phyloP scores from a whole-genome alignment of 2,113 vertebrate species.

The Panthera tigris region DNA sequence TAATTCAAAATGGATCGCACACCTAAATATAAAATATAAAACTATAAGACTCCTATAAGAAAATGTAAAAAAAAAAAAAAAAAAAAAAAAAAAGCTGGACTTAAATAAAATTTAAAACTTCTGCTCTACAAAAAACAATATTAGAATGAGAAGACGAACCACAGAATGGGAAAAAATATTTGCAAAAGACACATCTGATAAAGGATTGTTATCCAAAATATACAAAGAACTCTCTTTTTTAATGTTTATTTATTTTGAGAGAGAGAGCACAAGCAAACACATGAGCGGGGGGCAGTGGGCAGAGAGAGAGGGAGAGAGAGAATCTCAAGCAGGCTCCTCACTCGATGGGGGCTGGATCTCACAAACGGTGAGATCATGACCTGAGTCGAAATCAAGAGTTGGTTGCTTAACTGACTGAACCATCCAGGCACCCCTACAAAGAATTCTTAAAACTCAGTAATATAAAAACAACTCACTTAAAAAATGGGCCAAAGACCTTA shows the following conservation, averaged over 20 bases:
- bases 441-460: background rate
- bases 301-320: too few species aligned
- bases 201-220: background rate
- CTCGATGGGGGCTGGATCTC: too few species aligned
- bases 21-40: background rate
- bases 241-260: too few species aligned
- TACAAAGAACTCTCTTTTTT: background rate
- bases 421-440: background rate
- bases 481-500: background rate
- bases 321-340: too few species aligned
- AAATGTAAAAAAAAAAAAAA: background rate
- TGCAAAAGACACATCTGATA: background rate
- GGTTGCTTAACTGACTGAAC: too few species aligned
- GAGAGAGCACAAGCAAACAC: too few species aligned
- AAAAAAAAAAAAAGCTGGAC: background rate
- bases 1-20: background rate
- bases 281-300: too few species aligned
- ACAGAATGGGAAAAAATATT: background rate
- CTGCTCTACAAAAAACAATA: background rate
- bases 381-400: too few species aligned
- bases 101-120: background rate
- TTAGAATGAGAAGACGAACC: background rate
- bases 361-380: too few species aligned
- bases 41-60: background rate
- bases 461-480: background rate